These are phyloP conservation scores for Holothuria glaberrima DNA, from an alignment of 35 echinoderm and acorn worm genomes.

Conservation along the genomic window DNA sequence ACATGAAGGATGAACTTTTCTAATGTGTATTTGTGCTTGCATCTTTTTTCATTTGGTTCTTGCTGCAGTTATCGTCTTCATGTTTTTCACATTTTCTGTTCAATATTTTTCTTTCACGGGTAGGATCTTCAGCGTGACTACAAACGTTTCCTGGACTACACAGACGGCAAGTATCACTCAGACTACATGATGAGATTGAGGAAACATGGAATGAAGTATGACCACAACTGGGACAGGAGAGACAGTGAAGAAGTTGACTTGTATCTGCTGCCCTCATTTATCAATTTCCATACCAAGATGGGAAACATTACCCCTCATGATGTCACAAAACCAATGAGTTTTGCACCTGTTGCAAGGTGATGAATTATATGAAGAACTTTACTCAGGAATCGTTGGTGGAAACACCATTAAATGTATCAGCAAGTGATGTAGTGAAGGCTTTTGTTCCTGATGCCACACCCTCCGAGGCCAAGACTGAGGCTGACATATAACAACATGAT, in stretches of 20 bases:
- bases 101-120: background rate
- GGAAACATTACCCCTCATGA: constrained; percentile 70
- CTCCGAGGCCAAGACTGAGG: too few species aligned
- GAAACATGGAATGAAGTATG: constrained; percentile 96
- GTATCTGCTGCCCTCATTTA: constrained; percentile 77
- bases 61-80: too few species aligned
- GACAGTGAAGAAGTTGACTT: constrained; percentile 83
- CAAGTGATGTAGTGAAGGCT: too few species aligned
- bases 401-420: too few species aligned
- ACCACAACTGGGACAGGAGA: constrained; percentile 80
- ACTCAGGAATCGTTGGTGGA: too few species aligned
- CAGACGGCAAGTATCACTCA: constrained; percentile 94
- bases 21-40: too few species aligned
- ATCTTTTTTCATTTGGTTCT: too few species aligned
- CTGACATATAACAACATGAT: too few species aligned
- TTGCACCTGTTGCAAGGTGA: constrained; percentile 64
- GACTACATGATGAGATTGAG: constrained; percentile 92
- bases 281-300: constrained; percentile 65
- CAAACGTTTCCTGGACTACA: constrained; percentile 90
- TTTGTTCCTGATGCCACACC: too few species aligned
- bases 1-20: too few species aligned
- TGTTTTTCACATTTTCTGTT: too few species aligned
- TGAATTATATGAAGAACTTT: background rate
- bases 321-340: constrained; percentile 59
- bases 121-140: constrained; percentile 96